Base-by-base conservation (phyloP, 2,888 invertebrate species). In the Temnothorax rugatulus region DNA sequence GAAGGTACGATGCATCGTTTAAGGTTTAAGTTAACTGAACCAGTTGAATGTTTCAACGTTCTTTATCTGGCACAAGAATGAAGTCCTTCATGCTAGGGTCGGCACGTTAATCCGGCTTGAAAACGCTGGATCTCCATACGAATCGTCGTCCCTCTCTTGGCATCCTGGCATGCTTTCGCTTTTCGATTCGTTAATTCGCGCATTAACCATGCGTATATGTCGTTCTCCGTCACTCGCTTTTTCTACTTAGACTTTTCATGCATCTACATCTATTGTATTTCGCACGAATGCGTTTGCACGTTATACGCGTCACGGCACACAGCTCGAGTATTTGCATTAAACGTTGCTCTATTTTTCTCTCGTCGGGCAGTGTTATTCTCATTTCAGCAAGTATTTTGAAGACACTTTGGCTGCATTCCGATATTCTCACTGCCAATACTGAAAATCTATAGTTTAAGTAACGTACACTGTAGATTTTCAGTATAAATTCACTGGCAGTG, bases 131-230 rank as follows among this genome's bases (percentile, higher is more conserved):
- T 54, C 25, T 44, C 18, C 5, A n/a, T 47, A n/a, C 83, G 71
- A 71, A 71, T 47, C 29, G 34, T 68, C 44, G 47, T 61, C 25
- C 29, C 63, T 54, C 50, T 47, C 5, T 71, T 44, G 13, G 59
- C 50, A 81, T 76, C 79, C 75, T 85, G 79, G 88, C 85, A 87
- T 87, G 87, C 61, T 82, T 84, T 79, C 73, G 86, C 84, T 87
- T 87, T 69, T 66, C 54, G 84, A 81, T 73, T 84, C 82, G 68
- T 82, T 75, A 86, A 74, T 82, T 83, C 57, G n/a, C 38, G 25
- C 41, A 64, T 64, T 64, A 64, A 76, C 8, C 11, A 25, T 18
- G 50, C 47, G 1, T 64, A 59, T 44, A 59, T 44, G 2, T 25
- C n/a, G n/a, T 44, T 61, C 21, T 29, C 13, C 29, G 18, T 44